These are phyloP conservation scores for Lacerta bilineata DNA, from an alignment of 2,797 vertebrate genomes.

Conservation along the genomic window DNA sequence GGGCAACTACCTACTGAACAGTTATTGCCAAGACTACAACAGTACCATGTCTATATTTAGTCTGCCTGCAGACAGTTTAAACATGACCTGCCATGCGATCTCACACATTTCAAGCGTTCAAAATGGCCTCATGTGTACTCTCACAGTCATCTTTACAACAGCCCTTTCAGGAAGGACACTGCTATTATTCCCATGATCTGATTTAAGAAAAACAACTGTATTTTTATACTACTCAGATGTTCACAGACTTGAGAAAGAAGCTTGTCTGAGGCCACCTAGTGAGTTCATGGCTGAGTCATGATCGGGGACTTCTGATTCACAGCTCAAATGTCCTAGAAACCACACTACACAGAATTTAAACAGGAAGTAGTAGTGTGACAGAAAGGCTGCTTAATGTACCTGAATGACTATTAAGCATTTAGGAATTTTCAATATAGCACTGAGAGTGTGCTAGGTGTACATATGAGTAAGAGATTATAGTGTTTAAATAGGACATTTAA, in stretches of 20 bases:
- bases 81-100: background rate
- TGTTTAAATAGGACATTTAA: background rate
- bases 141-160: background rate
- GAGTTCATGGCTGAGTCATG: slow-evolving; percentile 3
- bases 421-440: background rate
- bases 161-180: background rate
- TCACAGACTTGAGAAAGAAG: background rate
- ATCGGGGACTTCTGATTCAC: slow-evolving; percentile 12
- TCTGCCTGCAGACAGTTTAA: background rate
- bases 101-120: background rate
- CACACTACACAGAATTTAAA: background rate
- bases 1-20: background rate
- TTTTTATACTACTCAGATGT: background rate
- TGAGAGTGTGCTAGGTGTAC: background rate
- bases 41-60: background rate
- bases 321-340: background rate
- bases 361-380: background rate
- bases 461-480: background rate
- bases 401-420: background rate
- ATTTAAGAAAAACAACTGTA: background rate
- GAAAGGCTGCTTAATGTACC: background rate
- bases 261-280: background rate
- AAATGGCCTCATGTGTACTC: background rate
- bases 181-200: background rate
- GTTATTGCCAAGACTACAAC: background rate